phyloP scores from a whole-genome alignment of 2,797 vertebrate species.

The Acridotheres tristis region DNA sequence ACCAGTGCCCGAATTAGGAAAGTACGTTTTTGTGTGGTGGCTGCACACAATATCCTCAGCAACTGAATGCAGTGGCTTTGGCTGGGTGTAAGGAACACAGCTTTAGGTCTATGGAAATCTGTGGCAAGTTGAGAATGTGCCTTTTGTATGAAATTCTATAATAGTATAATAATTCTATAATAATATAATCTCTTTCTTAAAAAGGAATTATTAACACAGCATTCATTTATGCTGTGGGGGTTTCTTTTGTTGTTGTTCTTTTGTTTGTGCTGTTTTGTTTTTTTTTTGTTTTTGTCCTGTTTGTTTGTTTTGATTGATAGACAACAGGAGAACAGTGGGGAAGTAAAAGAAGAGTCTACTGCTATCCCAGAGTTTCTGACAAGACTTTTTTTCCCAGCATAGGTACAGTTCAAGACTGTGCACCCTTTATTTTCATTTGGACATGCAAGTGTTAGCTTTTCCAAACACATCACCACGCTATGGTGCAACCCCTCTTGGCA shows the following conservation, averaged over 20 bases:
- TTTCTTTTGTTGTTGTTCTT: no score
- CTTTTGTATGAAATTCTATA: background rate
- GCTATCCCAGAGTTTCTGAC: background rate
- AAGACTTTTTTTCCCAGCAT: background rate
- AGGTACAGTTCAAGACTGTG: background rate
- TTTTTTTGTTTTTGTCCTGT: background rate
- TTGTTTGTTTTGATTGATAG: no score
- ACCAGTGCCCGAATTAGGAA: background rate
- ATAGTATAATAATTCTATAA: background rate
- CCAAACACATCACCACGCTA: background rate
- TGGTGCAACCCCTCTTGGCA: background rate
- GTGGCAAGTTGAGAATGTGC: background rate
- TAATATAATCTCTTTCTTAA: background rate
- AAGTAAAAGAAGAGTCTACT: background rate
- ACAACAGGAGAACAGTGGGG: background rate
- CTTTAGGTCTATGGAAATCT: background rate
- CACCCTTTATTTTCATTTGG: background rate
- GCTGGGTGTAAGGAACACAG: background rate
- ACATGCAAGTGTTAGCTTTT: background rate
- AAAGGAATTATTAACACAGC: background rate
- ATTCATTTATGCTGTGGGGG: background rate
- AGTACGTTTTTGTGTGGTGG: background rate
- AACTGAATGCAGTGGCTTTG: background rate
- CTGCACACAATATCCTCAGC: background rate
- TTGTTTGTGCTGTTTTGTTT: background rate